These are phyloP conservation scores for Cepaea hortensis DNA, from an alignment of 2,888 invertebrate species.

Conservation along the genomic window DNA sequence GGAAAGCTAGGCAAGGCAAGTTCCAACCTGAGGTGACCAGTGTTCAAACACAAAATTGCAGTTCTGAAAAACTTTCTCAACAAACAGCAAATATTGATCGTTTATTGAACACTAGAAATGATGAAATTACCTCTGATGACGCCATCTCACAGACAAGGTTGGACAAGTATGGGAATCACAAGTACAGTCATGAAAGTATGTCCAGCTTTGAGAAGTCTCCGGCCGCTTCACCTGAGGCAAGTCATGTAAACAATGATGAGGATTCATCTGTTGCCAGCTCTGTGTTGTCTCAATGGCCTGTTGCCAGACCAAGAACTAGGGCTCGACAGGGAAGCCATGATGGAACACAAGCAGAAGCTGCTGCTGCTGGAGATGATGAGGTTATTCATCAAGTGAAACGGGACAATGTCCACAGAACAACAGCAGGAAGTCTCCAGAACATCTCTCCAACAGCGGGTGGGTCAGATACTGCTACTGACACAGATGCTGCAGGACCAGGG, in stretches of 20 bases:
- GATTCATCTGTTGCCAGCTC: constrained; percentile 15
- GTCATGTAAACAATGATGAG: not conserved
- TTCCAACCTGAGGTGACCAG: not conserved
- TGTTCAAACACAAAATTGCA: not conserved
- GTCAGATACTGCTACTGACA: too few relatives aligned
- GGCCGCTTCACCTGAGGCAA: not conserved
- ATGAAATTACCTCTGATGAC: not conserved
- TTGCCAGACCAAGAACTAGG: constrained; percentile 17
- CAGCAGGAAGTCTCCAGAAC: not conserved
- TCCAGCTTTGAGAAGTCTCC: not conserved
- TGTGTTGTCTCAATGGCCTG: constrained; percentile 20
- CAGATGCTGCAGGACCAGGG: not conserved
- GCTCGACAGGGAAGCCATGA: not conserved
- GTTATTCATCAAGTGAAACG: not conserved
- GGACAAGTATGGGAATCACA: not conserved
- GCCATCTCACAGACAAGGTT: not conserved
- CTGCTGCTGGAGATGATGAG: not conserved
- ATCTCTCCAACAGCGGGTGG: not conserved
- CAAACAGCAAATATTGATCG: not conserved
- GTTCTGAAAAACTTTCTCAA: not conserved
- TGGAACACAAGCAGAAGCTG: not conserved
- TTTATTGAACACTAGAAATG: not conserved
- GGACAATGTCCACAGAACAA: not conserved
- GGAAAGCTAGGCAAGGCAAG: not conserved
- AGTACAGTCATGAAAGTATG: not conserved